Percentiles rank a stretch among this genome's conserved stretches.
These are phyloP conservation scores for Coleophora flavipennella DNA, from an alignment of 2,888 invertebrate species.

Conservation along the genomic window DNA sequence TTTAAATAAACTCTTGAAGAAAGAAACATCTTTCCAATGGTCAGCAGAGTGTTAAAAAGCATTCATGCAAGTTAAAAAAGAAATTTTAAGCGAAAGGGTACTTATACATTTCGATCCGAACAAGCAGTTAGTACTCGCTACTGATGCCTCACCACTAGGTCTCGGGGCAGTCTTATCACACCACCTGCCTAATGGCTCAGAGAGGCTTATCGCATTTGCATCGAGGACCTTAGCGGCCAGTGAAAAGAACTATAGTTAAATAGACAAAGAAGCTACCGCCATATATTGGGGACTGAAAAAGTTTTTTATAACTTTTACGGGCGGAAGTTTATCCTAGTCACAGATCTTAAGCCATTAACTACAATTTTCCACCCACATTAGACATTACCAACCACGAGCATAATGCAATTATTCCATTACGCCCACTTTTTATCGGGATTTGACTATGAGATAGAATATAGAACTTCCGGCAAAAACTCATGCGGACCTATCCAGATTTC, in stretches of 20 bases:
- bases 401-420: constrained; percentile 5
- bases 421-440: too few relatives aligned
- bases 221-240: constrained; percentile 1
- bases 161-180: constrained; percentile 4
- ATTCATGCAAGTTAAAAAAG: not conserved
- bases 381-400: constrained; percentile 1
- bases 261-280: constrained; percentile 1
- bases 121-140: constrained; percentile 1
- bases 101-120: constrained; percentile 1
- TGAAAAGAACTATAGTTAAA: not conserved
- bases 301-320: constrained; percentile 2
- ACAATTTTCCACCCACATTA: not conserved
- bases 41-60: constrained; percentile 1
- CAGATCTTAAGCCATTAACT: not conserved
- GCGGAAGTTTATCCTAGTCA: not conserved
- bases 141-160: constrained; percentile 6
- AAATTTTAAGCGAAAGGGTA: constrained; percentile 1
- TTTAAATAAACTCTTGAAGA: not conserved
- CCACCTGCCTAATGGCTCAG: constrained; percentile 3
- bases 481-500: too few relatives aligned
- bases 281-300: not conserved
- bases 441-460: too few relatives aligned
- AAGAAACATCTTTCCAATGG: not conserved
- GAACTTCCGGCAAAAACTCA: too few relatives aligned
- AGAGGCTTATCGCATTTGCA: constrained; percentile 3